These are phyloP conservation scores for Ellobius talpinus DNA, from an alignment of 2,113 vertebrate genomes.

Conservation along the genomic window DNA sequence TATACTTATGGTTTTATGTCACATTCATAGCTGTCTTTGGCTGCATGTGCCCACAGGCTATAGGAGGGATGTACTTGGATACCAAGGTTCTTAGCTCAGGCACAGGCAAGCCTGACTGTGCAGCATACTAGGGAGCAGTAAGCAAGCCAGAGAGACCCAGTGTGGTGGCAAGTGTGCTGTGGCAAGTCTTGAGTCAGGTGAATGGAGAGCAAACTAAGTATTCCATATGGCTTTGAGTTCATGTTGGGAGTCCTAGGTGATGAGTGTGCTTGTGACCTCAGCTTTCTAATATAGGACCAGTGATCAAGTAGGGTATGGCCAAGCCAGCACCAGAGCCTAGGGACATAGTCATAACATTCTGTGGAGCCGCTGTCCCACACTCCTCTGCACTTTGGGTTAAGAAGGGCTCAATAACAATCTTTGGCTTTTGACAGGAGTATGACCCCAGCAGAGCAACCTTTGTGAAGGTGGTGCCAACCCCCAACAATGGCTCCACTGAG, in stretches of 20 bases:
- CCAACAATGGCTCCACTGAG: slow-evolving; percentile 96
- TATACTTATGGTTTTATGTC: background rate
- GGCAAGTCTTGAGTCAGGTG: background rate
- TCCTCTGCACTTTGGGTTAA: too few relatives aligned
- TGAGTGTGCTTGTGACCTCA: background rate
- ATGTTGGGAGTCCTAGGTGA: background rate
- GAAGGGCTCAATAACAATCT: background rate
- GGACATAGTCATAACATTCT: background rate
- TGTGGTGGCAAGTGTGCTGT: background rate
- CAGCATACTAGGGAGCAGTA: background rate
- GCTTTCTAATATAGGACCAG: background rate
- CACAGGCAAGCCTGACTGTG: background rate
- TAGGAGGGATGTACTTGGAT: background rate
- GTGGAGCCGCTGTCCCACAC: background rate
- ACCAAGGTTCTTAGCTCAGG: background rate
- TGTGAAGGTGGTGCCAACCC: slow-evolving; percentile 95
- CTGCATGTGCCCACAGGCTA: background rate
- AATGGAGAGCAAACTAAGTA: accelerated
- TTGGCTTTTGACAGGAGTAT: slow-evolving; percentile 88
- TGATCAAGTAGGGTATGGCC: too few relatives aligned
- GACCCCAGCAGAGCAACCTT: slow-evolving; percentile 91
- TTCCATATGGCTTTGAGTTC: background rate
- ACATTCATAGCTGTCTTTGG: background rate
- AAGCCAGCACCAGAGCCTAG: background rate
- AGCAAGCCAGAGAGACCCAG: background rate